A percentile compares a stretch with the other conserved stretches of the same genome.
Conservation (phyloP, 2,888 invertebrate species). For the Neoscelio sp. region DNA sequence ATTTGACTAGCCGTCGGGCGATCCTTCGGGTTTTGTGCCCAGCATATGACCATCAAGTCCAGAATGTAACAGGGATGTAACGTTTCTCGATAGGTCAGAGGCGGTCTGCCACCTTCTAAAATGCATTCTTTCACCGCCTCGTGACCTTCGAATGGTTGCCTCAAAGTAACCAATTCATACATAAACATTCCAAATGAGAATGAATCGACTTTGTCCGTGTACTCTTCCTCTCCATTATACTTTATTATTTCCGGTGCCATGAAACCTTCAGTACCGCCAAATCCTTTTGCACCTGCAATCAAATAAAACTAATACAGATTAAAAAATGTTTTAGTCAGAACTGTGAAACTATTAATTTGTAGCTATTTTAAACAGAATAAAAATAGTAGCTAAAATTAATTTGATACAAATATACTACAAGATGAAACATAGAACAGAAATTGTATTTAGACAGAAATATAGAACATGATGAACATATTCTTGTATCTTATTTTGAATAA, state of each 20-base stretch:
- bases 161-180: slow-evolving; percentile 96
- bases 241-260: slow-evolving; percentile 99
- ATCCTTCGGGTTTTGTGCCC: slow-evolving; percentile 93
- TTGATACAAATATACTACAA: no score
- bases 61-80: slow-evolving; percentile 94
- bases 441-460: no score
- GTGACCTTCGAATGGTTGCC: slow-evolving; percentile 97
- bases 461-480: no score
- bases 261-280: slow-evolving; percentile 99
- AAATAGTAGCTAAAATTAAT: no score
- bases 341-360: no score
- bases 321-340: not conserved
- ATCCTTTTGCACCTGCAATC: slow-evolving; percentile 90
- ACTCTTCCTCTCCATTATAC: slow-evolving; percentile 99
- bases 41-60: slow-evolving; percentile 98
- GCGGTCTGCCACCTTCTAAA: slow-evolving; percentile 96
- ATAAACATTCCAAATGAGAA: slow-evolving; percentile 99
- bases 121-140: slow-evolving; percentile 99
- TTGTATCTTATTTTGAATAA: no score
- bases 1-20: slow-evolving; percentile 97
- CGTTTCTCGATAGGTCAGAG: slow-evolving; percentile 92
- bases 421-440: no score
- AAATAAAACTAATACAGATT: not conserved
- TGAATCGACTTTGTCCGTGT: slow-evolving; percentile 99
- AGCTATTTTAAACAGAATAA: no score